Evolutionary conservation across 37 sponge, comb jelly and placozoan species (phyloP).

Genomic region (Chondrilla cf. caribensis): DNA sequence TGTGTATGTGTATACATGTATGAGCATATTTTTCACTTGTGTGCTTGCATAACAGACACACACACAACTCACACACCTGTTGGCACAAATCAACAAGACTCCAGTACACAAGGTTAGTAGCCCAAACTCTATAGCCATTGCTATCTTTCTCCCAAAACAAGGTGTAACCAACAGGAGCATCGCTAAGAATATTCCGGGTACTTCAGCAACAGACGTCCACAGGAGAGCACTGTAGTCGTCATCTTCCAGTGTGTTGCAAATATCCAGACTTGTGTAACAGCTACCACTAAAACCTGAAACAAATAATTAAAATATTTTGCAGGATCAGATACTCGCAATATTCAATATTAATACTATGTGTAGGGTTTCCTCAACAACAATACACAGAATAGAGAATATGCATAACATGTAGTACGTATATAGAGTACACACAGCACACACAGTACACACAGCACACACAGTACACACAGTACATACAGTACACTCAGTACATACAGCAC

Average conservation of each 20-base stretch:
- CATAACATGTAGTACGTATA: not conserved
- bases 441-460: too few species aligned
- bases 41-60: too few species aligned
- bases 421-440: too few species aligned
- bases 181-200: constrained; percentile 67
- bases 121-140: constrained; percentile 62
- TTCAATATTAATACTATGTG: too few species aligned
- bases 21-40: too few species aligned
- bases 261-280: not conserved
- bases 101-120: constrained; percentile 38
- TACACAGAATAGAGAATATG: not conserved
- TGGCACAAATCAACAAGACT: constrained; percentile 65
- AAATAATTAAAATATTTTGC: too few species aligned
- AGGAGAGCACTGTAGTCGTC: constrained; percentile 62
- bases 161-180: constrained; percentile 62
- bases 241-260: constrained; percentile 2
- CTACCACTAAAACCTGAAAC: too few species aligned
- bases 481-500: too few species aligned
- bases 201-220: constrained; percentile 74
- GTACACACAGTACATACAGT: too few species aligned
- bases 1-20: too few species aligned
- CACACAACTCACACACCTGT: constrained; percentile 16
- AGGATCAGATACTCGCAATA: too few species aligned
- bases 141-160: constrained; percentile 70
- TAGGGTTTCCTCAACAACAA: too few species aligned